A percentile compares a stretch with the other conserved stretches of the same genome.
Conservation (phyloP, 2,797 vertebrate species). For the Salarias fasciatus region DNA sequence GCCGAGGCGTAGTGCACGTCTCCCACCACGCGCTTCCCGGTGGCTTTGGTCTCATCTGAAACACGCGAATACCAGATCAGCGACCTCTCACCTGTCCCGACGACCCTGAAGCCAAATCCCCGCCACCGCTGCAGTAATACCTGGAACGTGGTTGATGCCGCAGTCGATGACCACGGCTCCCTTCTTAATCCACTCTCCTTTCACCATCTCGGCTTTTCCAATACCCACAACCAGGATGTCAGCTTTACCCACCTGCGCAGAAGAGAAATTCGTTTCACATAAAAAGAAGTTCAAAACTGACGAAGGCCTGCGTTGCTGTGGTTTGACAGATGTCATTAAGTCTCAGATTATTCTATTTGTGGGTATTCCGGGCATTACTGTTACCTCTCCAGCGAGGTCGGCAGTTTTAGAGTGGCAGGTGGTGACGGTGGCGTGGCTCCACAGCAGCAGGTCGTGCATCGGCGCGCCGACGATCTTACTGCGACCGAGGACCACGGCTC, state of each 20-base stretch:
- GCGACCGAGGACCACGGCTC: constrained; percentile 93
- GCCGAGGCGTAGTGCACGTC: constrained; percentile 90
- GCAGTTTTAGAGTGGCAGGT: constrained; percentile 96
- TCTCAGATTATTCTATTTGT: too few relatives aligned
- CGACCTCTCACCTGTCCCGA: background rate
- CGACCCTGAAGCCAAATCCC: too few relatives aligned
- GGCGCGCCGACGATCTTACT: constrained; percentile 98
- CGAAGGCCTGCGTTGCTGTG: too few relatives aligned
- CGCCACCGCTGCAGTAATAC: constrained; percentile 61
- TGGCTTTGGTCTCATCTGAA: constrained; percentile 89
- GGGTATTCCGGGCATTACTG: background rate
- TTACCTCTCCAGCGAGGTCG: constrained; percentile 90
- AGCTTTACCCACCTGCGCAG: constrained; percentile 88
- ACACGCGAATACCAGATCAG: background rate
- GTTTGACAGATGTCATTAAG: too few relatives aligned
- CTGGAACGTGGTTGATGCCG: constrained; percentile 95
- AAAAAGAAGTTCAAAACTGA: too few relatives aligned
- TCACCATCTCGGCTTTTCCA: constrained; percentile 95
- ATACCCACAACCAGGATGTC: constrained; percentile 97
- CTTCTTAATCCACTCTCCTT: constrained; percentile 96
- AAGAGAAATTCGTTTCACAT: background rate
- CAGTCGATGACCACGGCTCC: constrained; percentile 98
- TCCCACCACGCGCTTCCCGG: constrained; percentile 91
- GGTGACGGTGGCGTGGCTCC: constrained; percentile 96
- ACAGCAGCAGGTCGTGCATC: constrained; percentile 96